Base-by-base conservation (phyloP, 2,113 vertebrate genomes). In the Ailuropoda melanoleuca region DNA sequence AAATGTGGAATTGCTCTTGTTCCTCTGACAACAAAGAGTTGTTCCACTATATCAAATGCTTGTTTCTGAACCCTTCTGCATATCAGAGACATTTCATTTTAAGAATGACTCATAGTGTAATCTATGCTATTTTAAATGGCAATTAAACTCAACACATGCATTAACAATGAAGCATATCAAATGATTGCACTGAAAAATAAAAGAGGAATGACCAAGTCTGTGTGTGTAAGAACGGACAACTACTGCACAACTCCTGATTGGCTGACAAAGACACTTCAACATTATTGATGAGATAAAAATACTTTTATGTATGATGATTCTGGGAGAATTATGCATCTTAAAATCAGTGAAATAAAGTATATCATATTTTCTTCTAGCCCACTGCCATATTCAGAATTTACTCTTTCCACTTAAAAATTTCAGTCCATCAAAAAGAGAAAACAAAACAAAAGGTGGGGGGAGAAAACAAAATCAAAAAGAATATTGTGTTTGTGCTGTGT, bases 61-160 rank as follows among this genome's bases (percentile, higher is more conserved):
- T 48, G 21, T 92, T 66, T 64, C 31, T 68, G 48, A 90, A 83
- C 12, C 5, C 4, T 93, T 23, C 18, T 83, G 29, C 1, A 60
- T 85, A 84, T 62, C 75, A 90, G 60, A 90, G 29, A 91, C 56
- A 81, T 87, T 96, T 93, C 11, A 90, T 60, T 84, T 83, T 80
- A 95, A 95, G 19, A 78, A 84, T 60, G 46, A 70, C 31, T 88
- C 58, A 55, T 31, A n/a, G 13, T 53, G 18, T 66, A 70, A 48
- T 90, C 9, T 93, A 75, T 58, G 15, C 12, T 50, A 90, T 88
- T 97, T 88, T 84, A 88, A 90, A 90, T 53, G 88, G 29, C 29
- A 82, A 50, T 82, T 89, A 82, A 90, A 94, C 15, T 23, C 24
- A 95, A 55, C 2, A 74, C 19, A 81, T 64, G 19, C 48, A 62